phyloP scores from a whole-genome alignment of 1,140 invertebrate species.

The Chrysoperla carnea region DNA sequence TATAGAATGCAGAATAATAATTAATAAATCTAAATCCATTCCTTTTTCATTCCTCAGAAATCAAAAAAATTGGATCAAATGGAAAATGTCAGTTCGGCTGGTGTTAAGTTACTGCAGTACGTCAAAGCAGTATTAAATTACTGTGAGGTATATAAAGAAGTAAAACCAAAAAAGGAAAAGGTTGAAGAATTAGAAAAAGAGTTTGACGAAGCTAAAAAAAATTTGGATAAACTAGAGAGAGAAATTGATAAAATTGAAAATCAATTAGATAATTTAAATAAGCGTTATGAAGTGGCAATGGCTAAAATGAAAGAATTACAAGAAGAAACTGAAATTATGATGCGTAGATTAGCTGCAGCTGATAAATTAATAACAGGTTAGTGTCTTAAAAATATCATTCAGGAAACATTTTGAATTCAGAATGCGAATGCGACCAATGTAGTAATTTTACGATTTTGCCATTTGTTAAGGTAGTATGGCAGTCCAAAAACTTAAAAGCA shows the following conservation, averaged over 20 bases:
- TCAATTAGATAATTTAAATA: conserved; percentile 45
- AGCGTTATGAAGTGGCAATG: conserved; percentile 60
- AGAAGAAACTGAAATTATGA: conserved; percentile 69
- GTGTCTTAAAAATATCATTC: too few relatives aligned
- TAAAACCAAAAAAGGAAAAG: conserved; percentile 75
- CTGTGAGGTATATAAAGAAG: conserved; percentile 66
- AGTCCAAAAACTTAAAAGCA: too few relatives aligned
- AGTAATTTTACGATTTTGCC: too few relatives aligned
- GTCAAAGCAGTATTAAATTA: conserved; percentile 72
- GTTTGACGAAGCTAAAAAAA: conserved; percentile 30
- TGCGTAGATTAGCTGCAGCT: conserved; percentile 58
- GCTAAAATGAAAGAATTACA: conserved; percentile 53
- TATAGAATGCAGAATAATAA: too few relatives aligned
- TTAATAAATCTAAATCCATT: too few relatives aligned
- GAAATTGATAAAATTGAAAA: conserved; percentile 57
- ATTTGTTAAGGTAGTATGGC: too few relatives aligned
- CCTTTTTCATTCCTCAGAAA: conserved; percentile 15
- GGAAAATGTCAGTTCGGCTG: conserved; percentile 60
- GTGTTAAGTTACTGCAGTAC: conserved; percentile 67
- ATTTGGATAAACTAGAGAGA: conserved; percentile 55
- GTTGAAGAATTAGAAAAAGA: conserved; percentile 57
- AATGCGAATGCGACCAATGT: too few relatives aligned
- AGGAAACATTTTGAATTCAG: too few relatives aligned
- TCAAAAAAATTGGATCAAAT: conserved; percentile 55
- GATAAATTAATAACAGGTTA: conserved; percentile 59